Evolutionary conservation across 2,113 vertebrate species (phyloP).

Genomic region (Galemys pyrenaicus): DNA sequence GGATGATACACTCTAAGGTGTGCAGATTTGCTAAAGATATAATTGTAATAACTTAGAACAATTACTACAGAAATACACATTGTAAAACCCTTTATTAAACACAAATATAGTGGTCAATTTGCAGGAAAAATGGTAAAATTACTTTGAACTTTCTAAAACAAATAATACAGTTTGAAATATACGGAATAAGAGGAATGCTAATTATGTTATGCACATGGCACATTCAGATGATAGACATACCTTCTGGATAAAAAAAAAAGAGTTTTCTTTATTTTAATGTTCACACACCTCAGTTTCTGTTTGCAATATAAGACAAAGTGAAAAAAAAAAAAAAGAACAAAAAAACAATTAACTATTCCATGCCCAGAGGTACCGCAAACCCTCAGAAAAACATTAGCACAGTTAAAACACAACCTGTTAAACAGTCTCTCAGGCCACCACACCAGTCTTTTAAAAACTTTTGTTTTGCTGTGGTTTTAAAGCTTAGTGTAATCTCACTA

Average conservation of each 20-base stretch:
- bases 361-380: background rate
- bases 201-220: background rate
- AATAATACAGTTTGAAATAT: slow-evolving; percentile 7
- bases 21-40: background rate
- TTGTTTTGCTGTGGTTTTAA: slow-evolving; percentile 50
- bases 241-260: slow-evolving; percentile 26
- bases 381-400: background rate
- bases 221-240: background rate
- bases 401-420: slow-evolving; percentile 31
- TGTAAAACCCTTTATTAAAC: background rate
- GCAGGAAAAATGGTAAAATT: slow-evolving; percentile 36
- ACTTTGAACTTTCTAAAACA: slow-evolving; percentile 41
- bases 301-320: background rate
- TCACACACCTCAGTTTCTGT: background rate
- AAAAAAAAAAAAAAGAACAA: no score
- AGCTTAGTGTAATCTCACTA: background rate
- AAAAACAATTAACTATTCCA: background rate
- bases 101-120: slow-evolving; percentile 7
- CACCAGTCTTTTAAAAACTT: slow-evolving; percentile 15
- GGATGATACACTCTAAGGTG: background rate
- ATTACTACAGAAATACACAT: slow-evolving; percentile 11
- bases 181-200: background rate
- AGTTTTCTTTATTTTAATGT: slow-evolving; percentile 10
- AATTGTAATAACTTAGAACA: background rate
- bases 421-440: slow-evolving; percentile 44